Base-by-base conservation (phyloP, 2,888 invertebrate species). In the Leptopilina drosophilae region DNA sequence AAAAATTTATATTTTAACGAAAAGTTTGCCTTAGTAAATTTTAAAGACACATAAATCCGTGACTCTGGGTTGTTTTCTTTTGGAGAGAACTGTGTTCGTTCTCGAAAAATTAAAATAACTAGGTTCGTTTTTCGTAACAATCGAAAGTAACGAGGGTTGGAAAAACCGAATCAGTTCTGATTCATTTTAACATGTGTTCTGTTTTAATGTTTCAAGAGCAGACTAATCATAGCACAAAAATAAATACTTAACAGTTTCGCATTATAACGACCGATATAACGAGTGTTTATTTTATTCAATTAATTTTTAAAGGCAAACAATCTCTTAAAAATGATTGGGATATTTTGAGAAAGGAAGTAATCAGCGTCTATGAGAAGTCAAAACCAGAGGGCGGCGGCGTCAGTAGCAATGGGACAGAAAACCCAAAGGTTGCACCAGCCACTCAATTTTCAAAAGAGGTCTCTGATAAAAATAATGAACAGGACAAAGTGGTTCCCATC, bases 291-390 rank as follows among this genome's bases (percentile, higher is more conserved):
- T 56, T 56, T 14, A 4, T n/a, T 56, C n/a, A 0, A 56, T 42
- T 42, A 9, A 46, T 20, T 56, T 56, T 59, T 53, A 15, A 56
- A 69, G 69, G n/a, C 40, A 12, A 67, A 67, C 20, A 53, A n/a
- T 69, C 78, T 59, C 42, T 78, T 12, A 78, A 78, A 49, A 66
- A 78, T 0, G 78, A 78, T 15, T 78, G 59, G 67, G 78, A 78
- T 4, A 33, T 33, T 11, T 12, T 78, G 15, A 12, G 20, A 53
- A 20, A 20, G 20, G 78, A 20, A 20, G 20, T 20, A 20, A 20
- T 20, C 20, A 20, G 20, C 20, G 20, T 20, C 20, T 20, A 20
- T 26, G 3, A 20, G 0, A 8, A 15, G 1, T 20, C 46, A 73
- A 73, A 78, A 46, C 78, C 67, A 69, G 62, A 15, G 12, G 8